These are phyloP conservation scores for Pomatorhinus ruficollis DNA, from an alignment of 2,113 vertebrate genomes.

Conservation along the genomic window DNA sequence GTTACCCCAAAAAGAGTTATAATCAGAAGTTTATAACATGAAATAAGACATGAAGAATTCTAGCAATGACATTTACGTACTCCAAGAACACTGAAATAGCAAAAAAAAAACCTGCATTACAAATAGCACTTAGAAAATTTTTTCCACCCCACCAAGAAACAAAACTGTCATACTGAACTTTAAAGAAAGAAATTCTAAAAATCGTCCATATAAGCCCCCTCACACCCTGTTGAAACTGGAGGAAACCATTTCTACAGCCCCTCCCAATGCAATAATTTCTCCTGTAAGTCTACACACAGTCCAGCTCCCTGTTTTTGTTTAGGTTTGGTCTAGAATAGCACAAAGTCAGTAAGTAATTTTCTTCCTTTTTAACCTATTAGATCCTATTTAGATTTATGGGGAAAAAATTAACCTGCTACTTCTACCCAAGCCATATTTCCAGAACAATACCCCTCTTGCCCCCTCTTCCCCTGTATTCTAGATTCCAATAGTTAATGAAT, in stretches of 20 bases:
- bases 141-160: background rate
- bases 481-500: background rate
- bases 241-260: background rate
- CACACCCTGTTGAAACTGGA: background rate
- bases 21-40: background rate
- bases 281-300: background rate
- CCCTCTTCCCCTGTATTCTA: background rate
- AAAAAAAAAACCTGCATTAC: background rate
- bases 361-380: background rate
- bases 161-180: background rate
- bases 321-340: background rate
- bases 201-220: background rate
- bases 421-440: background rate
- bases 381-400: background rate
- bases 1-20: background rate
- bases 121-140: background rate
- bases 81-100: background rate
- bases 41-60: background rate
- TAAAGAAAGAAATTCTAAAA: background rate
- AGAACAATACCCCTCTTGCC: background rate
- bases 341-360: background rate
- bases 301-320: background rate
- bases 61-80: background rate
- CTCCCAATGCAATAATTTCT: background rate
- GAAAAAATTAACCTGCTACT: background rate